Evolutionary conservation across 2,113 vertebrate genomes (phyloP), one percentile per base, ranked within the genome.

Genomic region (Falco punctatus): DNA sequence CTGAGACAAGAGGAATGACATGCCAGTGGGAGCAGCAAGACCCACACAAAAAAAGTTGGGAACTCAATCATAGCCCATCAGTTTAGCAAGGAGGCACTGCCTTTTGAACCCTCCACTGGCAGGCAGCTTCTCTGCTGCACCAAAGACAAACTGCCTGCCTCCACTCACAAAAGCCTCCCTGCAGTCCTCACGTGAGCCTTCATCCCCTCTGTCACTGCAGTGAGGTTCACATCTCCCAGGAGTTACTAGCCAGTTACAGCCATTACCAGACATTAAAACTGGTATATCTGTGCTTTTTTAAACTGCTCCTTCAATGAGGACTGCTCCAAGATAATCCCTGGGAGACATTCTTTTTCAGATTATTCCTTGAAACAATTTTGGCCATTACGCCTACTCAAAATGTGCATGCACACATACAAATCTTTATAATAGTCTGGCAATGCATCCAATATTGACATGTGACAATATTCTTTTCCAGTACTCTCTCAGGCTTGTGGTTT

Each of bases 321-420:
- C 30, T 91, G n/a, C 32, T 38, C 10, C 2, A 1, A 91, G 13
- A 72, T 26, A 69, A 81, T 15, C 35, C 28, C 55, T 1, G 9
- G 54, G 10, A 74, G 2, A 59, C n/a, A 23, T 22, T 69, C 10
- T 48, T 72, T 52, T 72, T 30, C 38, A 55, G 32, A 78, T 62
- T 81, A 78, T 42, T 81, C 10, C 49, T 87, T 75, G 42, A 52
- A 73, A 81, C 33, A 40, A 8, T 19, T 92, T 79, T 81, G 81
- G 61, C 33, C 40, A 49, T 74, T 57, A 51, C 15, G 38, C 46
- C 67, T 81, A 64, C 16, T 11, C 12, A 83, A 91, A 81, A 66
- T 0, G 4, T 8, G 24, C 20, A n/a, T 0, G 0, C 42, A 83
- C 11, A 11, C 13, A 73, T 2, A 35, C 21, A 78, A 73, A 27